A percentile compares a stretch with the other conserved stretches of the same genome.
These are phyloP conservation scores for Coleophora deauratella DNA, from an alignment of 2,888 invertebrate genomes.

Conservation along the genomic window DNA sequence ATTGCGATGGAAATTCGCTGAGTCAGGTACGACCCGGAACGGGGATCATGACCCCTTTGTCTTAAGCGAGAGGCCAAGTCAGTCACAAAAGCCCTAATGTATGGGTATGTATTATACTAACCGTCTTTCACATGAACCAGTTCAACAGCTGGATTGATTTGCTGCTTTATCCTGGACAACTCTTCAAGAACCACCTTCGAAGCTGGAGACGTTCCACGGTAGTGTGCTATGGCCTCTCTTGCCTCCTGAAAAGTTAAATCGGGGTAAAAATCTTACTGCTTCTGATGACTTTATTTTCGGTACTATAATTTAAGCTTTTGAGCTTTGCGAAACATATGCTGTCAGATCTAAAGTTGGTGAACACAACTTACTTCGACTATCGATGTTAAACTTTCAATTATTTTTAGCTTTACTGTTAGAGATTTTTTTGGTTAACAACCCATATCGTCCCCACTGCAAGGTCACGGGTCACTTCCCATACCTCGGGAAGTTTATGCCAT, in stretches of 20 bases:
- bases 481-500: too few species aligned
- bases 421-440: too few species aligned
- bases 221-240: conserved; percentile 40
- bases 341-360: not conserved
- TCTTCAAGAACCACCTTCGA: conserved; percentile 51
- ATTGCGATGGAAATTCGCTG: too few species aligned
- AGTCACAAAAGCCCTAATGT: not conserved
- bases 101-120: conserved; percentile 5
- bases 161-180: conserved; percentile 45
- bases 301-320: not conserved
- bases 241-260: conserved; percentile 39
- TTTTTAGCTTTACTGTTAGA: not conserved
- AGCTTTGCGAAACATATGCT: not conserved
- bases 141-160: conserved; percentile 46
- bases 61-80: too few species aligned
- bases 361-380: not conserved
- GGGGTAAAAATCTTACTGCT: not conserved
- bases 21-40: too few species aligned
- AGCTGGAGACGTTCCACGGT: conserved; percentile 38
- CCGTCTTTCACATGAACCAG: conserved; percentile 42
- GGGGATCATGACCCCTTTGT: too few species aligned
- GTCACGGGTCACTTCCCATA: too few species aligned
- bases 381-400: not conserved
- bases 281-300: not conserved
- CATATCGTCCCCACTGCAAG: too few species aligned